Evolutionary conservation across 2,113 vertebrate genomes (phyloP), one percentile per base, ranked within the genome.

Genomic region (Gopherus flavomarginatus): DNA sequence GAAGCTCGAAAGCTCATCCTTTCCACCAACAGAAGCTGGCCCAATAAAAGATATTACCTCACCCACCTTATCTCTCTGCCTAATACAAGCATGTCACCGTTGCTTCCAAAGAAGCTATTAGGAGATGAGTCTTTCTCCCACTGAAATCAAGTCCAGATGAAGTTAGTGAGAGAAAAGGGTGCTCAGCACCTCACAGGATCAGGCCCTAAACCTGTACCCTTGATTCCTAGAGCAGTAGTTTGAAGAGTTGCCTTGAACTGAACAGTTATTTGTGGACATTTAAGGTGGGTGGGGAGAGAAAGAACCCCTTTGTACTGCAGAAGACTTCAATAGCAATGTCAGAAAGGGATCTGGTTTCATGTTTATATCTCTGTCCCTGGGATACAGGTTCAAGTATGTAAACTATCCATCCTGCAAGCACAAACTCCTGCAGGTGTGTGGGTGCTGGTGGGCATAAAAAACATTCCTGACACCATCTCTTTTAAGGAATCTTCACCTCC

Each of bases 301-400:
- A 42, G 91, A 96, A 97, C 90, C 72, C 90, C 92, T 96, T 97
- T 81, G 97, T 81, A 86, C 92, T 88, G 93, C 97, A 94, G 98
- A 97, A 96, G 97, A 94, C 97, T 94, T 62, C 52, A 42, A 91
- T 93, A 88, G 85, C 62, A 0, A 52, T 92, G 83, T 59, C 81
- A 72, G 90, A 75, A n/a, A 21, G 5, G 97, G 98, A 98, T 98
- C 98, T 90, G 96, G 98, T 98, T 98, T 98, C 98, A 96, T 98
- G 98, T 98, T 98, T 98, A 97, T 85, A 96, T 85, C 97, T 95
- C 96, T 21, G 94, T 96, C 98, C 97, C 97, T 98, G 97, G 93
- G 97, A 97, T 97, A 96, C 97, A 98, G 96, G 97, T 98, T 98
- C 97, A 98, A 98, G 98, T 98, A 98, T 98, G 98, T 98, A 95